Percentiles rank a stretch among this genome's conserved stretches.
Conservation (phyloP, 2,113 vertebrate genomes). For the Amazona guildingii region DNA sequence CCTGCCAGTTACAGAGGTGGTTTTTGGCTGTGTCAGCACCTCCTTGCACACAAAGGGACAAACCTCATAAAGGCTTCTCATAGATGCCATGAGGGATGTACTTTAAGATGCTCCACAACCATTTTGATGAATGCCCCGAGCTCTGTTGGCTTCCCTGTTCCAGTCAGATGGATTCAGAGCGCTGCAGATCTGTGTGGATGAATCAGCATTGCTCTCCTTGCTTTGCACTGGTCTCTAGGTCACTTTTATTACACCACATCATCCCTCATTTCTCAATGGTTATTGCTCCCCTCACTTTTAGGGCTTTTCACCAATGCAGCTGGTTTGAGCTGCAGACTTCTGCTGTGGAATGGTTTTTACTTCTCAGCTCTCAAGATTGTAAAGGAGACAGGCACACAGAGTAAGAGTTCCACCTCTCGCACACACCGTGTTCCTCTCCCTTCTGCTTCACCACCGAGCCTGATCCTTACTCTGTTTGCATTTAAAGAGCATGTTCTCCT, state of each 20-base stretch:
- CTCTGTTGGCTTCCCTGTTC: not conserved
- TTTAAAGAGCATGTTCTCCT: fast-evolving
- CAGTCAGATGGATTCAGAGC: not conserved
- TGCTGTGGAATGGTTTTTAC: not conserved
- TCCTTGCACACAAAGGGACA: not conserved
- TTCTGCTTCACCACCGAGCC: not conserved
- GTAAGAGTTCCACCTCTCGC: not conserved
- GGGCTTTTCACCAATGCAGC: not conserved
- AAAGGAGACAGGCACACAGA: not conserved
- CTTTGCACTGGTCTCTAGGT: not conserved
- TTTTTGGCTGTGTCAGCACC: not conserved
- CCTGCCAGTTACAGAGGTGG: not conserved
- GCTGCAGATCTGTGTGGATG: fast-evolving
- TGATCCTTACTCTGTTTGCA: not conserved
- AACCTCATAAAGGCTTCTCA: not conserved
- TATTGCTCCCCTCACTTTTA: not conserved
- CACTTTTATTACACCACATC: not conserved
- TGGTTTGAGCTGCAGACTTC: not conserved
- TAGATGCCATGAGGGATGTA: not conserved
- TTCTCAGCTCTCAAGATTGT: not conserved
- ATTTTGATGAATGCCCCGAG: not conserved
- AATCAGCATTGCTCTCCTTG: not conserved
- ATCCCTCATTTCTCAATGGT: not conserved
- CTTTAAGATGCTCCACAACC: not conserved
- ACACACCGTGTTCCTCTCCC: not conserved